phyloP scores from a whole-genome alignment of 2,113 vertebrate genomes.

The Spea bombifrons region DNA sequence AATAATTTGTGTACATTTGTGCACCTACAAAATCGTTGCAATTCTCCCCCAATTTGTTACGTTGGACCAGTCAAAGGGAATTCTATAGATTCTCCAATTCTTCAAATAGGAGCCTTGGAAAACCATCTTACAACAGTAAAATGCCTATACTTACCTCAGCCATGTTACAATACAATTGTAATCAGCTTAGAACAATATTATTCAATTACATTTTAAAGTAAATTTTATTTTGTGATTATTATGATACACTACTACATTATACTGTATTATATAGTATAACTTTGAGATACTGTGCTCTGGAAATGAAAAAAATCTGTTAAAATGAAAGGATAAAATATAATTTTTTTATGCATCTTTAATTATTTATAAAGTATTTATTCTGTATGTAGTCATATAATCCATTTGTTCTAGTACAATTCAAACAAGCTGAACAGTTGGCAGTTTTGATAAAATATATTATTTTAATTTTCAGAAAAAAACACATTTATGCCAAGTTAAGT shows the following conservation, averaged over 20 bases:
- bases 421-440: neutral
- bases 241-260: neutral
- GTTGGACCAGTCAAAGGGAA: no score
- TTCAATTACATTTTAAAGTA: constrained; percentile 1
- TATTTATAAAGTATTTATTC: neutral
- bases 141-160: no score
- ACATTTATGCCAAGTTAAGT: constrained; percentile 17
- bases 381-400: neutral
- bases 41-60: no score
- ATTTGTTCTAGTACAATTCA: neutral
- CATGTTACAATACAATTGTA: no score
- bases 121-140: no score
- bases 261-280: neutral
- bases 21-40: no score
- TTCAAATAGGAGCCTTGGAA: no score
- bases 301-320: neutral
- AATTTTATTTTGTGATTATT: neutral
- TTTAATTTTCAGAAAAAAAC: constrained; percentile 22
- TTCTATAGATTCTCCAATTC: no score
- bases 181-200: neutral
- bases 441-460: constrained; percentile 10
- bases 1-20: no score
- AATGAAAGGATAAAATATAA: neutral
- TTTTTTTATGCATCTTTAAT: constrained; percentile 6
- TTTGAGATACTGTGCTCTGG: neutral